Base-by-base conservation (phyloP, 2,797 vertebrate genomes). In the Orientallactaga sibirica region DNA sequence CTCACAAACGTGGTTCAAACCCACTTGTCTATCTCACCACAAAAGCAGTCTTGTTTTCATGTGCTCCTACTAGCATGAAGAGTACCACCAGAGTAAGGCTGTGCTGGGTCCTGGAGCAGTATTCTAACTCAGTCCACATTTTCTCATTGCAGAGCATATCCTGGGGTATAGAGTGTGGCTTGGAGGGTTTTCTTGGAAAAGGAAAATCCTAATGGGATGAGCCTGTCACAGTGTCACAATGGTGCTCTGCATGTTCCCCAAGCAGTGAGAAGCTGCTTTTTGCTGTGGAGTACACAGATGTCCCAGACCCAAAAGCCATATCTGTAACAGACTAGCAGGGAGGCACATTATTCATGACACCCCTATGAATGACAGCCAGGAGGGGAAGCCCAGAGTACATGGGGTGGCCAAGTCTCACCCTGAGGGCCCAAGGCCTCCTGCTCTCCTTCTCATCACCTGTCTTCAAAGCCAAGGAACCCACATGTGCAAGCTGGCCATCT, bases 1-100 rank as follows among this genome's bases (percentile, higher is more conserved):
- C 94, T 95, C 95, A 94, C 70, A 96, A 92, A 93, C 25, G 62
- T 66, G 90, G 95, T 67, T 93, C 92, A 93, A 96, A 96, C 66
- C 66, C 43, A 88, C 92, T 92, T 68, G 62, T 25, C 87, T 24
- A 48, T 73, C 77, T 91, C 29, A 52, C 71, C 84, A 84, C 62
- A 64, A 41, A 37, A 64, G 43, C 92, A 20, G 15, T 1, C 25
- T 7, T 10, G 29, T 33, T 71, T 73, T 25, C 9, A 3, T 24
- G 48, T 25, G 33, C 20, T 15, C 22, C 29, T 29, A n/a, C 24
- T 55, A 4, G 18, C 7, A 18, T 5, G 73, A 18, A 62, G 20
- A 3, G 8, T 27, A 14, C 37, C 6, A 7, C 66, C 58, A 43
- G 61, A 24, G n/a, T 3, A 41, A 20, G 33, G 43, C 74, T 55